Percentiles rank a stretch among this genome's conserved stretches.
phyloP scores from a whole-genome alignment of 1,140 invertebrate species.

The Hylyphantes graminicola region DNA sequence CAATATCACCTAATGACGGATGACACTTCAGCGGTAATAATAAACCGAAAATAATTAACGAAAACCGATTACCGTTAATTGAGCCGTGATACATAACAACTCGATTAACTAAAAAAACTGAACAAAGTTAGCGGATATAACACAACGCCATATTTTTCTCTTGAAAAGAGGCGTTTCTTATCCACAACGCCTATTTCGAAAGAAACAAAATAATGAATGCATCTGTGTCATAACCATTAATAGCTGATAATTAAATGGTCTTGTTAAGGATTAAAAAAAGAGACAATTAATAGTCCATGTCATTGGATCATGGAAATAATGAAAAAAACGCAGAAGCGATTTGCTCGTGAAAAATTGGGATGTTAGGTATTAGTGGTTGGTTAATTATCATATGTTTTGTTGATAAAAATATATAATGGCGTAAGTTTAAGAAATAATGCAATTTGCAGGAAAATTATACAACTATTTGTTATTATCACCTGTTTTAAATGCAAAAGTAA shows the following conservation, averaged over 20 bases:
- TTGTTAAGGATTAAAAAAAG: slow-evolving; percentile 12
- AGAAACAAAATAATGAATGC: slow-evolving; percentile 27
- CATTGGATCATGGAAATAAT: not conserved
- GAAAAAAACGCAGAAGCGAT: not conserved
- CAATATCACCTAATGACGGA: not conserved
- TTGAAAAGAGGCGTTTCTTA: not conserved
- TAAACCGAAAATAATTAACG: slow-evolving; percentile 6
- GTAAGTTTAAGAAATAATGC: too few relatives aligned
- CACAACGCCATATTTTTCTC: not conserved
- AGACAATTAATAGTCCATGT: slow-evolving; percentile 36
- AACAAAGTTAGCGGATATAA: not conserved
- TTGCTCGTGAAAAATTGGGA: too few relatives aligned
- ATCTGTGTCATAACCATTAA: slow-evolving; percentile 46
- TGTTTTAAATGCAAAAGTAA: too few relatives aligned
- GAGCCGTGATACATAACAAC: not conserved
- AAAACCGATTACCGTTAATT: slow-evolving; percentile 16
- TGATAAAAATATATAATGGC: too few relatives aligned
- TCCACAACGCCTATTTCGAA: not conserved
- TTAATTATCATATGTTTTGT: too few relatives aligned
- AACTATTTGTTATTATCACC: too few relatives aligned
- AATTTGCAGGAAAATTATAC: too few relatives aligned
- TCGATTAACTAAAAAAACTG: not conserved
- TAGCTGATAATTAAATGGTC: slow-evolving; percentile 43
- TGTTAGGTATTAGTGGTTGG: too few relatives aligned
- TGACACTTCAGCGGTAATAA: not conserved